These are phyloP conservation scores for Mixornis gularis DNA, from an alignment of 2,113 vertebrate genomes.

Conservation along the genomic window DNA sequence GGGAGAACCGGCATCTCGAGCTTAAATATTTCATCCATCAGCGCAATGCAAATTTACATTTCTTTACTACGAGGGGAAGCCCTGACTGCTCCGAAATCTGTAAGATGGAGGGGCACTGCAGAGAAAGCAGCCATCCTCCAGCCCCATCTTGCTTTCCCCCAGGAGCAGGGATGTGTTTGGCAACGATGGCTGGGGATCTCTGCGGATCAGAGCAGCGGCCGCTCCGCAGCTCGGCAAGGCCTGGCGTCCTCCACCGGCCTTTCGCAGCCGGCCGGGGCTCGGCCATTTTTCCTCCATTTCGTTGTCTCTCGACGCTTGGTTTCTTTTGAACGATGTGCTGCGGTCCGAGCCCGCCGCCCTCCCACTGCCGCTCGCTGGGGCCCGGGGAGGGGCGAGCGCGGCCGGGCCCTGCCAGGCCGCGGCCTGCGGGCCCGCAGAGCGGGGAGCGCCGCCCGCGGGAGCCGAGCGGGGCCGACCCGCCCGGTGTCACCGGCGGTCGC, in stretches of 20 bases:
- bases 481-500: too few relatives aligned
- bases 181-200: not conserved
- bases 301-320: not conserved
- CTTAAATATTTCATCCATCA: not conserved
- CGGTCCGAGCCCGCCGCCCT: not conserved
- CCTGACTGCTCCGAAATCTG: not conserved
- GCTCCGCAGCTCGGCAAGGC: not conserved
- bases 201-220: not conserved
- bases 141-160: not conserved
- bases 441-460: not conserved
- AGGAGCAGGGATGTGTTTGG: not conserved
- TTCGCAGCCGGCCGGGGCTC: not conserved
- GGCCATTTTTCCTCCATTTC: slow-evolving; percentile 4
- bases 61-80: not conserved
- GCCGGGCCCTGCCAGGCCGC: not conserved
- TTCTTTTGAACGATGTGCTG: not conserved
- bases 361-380: not conserved
- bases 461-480: too few relatives aligned
- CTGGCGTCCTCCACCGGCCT: not conserved
- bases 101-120: not conserved
- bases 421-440: not conserved
- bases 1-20: not conserved
- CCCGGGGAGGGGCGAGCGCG: slow-evolving; percentile 1
- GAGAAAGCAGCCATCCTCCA: not conserved
- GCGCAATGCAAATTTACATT: too few relatives aligned